Conservation (phyloP, 2,113 vertebrate genomes). For the Tamias sibiricus region DNA sequence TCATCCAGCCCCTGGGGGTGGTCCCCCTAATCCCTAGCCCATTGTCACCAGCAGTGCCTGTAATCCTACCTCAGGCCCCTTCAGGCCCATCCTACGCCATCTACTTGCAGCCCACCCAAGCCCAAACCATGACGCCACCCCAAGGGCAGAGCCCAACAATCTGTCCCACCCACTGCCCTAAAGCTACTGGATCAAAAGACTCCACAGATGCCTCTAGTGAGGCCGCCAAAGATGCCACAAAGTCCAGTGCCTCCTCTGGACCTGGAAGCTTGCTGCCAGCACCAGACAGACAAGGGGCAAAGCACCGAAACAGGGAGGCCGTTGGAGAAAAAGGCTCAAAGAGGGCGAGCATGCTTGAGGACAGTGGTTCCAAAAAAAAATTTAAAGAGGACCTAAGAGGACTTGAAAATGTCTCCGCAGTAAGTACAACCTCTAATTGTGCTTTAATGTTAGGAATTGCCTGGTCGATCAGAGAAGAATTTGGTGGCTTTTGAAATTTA, state of each 20-base stretch:
- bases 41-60: constrained; percentile 87
- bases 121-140: constrained; percentile 83
- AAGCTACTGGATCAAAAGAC: constrained; percentile 76
- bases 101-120: constrained; percentile 90
- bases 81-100: constrained; percentile 89
- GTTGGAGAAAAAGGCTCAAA: constrained; percentile 84
- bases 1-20: constrained; percentile 79
- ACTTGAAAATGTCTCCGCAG: constrained; percentile 75
- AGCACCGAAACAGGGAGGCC: constrained; percentile 72
- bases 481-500: not conserved
- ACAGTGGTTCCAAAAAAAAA: constrained; percentile 87
- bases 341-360: constrained; percentile 81
- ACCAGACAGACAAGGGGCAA: constrained; percentile 56
- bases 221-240: not conserved
- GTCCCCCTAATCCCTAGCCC: constrained; percentile 86
- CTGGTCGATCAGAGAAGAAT: not conserved
- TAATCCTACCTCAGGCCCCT: constrained; percentile 90
- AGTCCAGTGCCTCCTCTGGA: not conserved
- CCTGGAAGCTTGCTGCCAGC: constrained; percentile 37
- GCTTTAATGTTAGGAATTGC: not conserved
- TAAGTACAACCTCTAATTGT: constrained; percentile 74
- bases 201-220: constrained; percentile 69
- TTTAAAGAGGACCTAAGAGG: constrained; percentile 80
- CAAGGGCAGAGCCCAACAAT: constrained; percentile 88
- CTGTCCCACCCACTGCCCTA: constrained; percentile 90